Percentiles rank a stretch among this genome's conserved stretches.
These are phyloP conservation scores for Gryon sp. DNA, from an alignment of 1,140 invertebrate genomes.

Conservation along the genomic window DNA sequence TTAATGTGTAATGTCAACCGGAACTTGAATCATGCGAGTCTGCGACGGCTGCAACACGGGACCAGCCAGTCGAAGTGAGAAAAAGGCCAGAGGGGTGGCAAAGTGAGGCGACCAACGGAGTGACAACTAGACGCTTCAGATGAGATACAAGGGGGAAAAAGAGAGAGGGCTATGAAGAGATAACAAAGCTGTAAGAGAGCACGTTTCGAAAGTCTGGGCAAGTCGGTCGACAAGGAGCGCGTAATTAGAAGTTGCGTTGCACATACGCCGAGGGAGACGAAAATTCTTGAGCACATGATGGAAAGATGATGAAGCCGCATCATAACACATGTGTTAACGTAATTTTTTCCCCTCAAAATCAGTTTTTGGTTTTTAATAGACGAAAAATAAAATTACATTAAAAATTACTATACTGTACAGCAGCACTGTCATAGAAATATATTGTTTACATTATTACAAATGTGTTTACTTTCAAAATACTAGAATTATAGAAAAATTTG, in stretches of 20 bases:
- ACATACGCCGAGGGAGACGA: slow-evolving; percentile 41
- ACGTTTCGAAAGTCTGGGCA: slow-evolving; percentile 64
- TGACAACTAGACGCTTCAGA: slow-evolving; percentile 3
- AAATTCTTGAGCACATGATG: slow-evolving; percentile 60
- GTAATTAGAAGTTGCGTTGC: slow-evolving; percentile 69
- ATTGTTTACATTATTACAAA: no score
- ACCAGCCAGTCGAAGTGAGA: neutral
- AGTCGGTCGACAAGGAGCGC: slow-evolving; percentile 66
- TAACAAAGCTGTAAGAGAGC: slow-evolving; percentile 63
- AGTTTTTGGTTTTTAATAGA: neutral
- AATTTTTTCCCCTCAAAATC: neutral
- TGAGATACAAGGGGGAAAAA: slow-evolving; percentile 45
- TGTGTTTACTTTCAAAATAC: no score
- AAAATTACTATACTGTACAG: no score
- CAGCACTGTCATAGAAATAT: no score
- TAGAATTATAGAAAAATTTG: no score
- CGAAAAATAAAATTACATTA: no score
- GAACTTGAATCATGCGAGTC: slow-evolving; percentile 55
- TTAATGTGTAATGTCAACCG: slow-evolving; percentile 73
- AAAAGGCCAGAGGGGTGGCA: neutral
- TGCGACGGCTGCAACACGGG: slow-evolving; percentile 10
- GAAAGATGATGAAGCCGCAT: slow-evolving; percentile 49
- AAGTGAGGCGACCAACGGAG: no score
- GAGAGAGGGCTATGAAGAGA: slow-evolving; percentile 51
- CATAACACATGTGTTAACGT: neutral